Conservation (phyloP, 2,797 vertebrate species). For the Sylvia borin region DNA sequence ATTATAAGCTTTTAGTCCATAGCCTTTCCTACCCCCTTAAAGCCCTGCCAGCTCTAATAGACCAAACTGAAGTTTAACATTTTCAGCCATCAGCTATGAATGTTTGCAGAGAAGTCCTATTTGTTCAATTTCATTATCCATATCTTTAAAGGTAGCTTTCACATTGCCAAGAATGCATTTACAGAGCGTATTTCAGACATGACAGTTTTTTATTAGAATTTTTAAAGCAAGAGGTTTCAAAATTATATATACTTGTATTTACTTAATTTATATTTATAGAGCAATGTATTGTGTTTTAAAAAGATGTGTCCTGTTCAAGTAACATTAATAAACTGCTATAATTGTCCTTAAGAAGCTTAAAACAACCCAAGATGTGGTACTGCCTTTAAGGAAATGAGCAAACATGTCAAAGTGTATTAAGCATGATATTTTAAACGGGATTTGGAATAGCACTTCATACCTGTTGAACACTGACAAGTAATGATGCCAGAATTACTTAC, state of each 20-base stretch:
- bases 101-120: background rate
- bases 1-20: background rate
- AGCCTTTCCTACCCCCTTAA: background rate
- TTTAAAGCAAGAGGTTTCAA: slow-evolving; percentile 21
- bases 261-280: slow-evolving; percentile 57
- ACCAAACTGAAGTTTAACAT: background rate
- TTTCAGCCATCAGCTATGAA: background rate
- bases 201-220: background rate
- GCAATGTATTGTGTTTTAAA: background rate
- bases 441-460: background rate
- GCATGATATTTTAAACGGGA: background rate
- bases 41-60: background rate
- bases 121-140: background rate
- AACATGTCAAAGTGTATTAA: slow-evolving; percentile 34
- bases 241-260: slow-evolving; percentile 48
- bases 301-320: slow-evolving; percentile 38
- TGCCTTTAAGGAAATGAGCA: slow-evolving; percentile 45
- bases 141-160: background rate
- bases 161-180: background rate
- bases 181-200: background rate
- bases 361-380: background rate
- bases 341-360: slow-evolving; percentile 52
- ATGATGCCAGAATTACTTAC: background rate
- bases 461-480: background rate
- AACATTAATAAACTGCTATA: slow-evolving; percentile 36